phyloP scores from a whole-genome alignment of 92 coral and sea anemone genomes.

The Blastomussa wellsi region DNA sequence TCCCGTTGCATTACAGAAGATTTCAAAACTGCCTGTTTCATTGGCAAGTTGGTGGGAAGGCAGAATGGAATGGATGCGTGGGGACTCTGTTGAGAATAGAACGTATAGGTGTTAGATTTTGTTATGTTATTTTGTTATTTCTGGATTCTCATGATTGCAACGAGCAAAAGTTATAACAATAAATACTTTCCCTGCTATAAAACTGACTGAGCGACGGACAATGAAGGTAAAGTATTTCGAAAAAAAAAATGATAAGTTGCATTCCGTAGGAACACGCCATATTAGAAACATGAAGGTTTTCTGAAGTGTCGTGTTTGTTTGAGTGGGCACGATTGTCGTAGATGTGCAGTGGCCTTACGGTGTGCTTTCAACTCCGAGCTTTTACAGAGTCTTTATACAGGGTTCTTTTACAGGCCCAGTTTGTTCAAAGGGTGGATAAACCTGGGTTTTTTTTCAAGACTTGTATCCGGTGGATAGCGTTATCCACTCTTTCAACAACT shows the following conservation, averaged over 20 bases:
- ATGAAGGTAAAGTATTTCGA: neutral
- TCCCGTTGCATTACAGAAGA: slow-evolving; percentile 83
- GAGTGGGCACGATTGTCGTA: neutral
- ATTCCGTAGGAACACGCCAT: too few relatives aligned
- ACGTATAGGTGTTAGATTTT: neutral
- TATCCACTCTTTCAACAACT: too few relatives aligned
- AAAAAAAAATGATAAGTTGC: too few relatives aligned
- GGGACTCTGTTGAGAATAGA: slow-evolving; percentile 42
- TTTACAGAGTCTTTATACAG: too few relatives aligned
- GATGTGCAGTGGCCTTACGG: too few relatives aligned
- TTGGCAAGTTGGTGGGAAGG: slow-evolving; percentile 62
- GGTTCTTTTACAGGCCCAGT: too few relatives aligned
- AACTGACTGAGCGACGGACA: neutral
- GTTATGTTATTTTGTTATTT: neutral
- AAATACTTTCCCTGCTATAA: too few relatives aligned
- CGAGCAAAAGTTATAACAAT: neutral
- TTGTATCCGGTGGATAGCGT: too few relatives aligned
- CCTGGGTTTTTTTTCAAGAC: too few relatives aligned
- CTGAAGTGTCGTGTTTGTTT: neutral
- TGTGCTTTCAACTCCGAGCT: too few relatives aligned
- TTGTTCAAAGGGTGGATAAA: too few relatives aligned
- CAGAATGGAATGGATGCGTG: slow-evolving; percentile 43
- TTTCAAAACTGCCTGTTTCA: slow-evolving; percentile 60
- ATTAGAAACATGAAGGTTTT: too few relatives aligned
- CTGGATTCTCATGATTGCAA: neutral